Percentiles rank a stretch among this genome's conserved stretches.
phyloP scores from a whole-genome alignment of 2,797 vertebrate genomes.

The Macrochelys suwanniensis region DNA sequence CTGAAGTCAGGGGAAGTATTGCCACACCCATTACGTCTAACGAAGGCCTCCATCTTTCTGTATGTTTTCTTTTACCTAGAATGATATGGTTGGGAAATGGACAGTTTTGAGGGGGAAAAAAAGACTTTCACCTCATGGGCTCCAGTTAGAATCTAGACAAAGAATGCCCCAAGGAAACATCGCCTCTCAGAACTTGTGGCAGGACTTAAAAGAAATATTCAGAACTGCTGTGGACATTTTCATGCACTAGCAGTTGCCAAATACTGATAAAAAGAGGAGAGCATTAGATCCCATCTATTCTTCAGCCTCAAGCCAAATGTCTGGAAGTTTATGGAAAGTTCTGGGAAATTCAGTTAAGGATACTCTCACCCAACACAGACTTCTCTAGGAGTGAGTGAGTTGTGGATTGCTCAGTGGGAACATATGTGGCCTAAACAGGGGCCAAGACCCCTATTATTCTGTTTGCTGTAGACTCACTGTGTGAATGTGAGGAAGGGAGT shows the following conservation, averaged over 20 bases:
- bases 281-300: accelerated
- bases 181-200: neutral
- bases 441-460: neutral
- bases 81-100: accelerated
- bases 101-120: neutral
- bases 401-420: neutral
- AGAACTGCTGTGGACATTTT: neutral
- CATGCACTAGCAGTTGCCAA: neutral
- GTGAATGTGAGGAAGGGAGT: neutral
- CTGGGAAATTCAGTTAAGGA: neutral
- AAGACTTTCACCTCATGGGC: neutral
- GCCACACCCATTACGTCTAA: neutral
- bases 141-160: neutral
- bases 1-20: neutral
- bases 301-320: neutral
- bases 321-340: neutral
- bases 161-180: neutral
- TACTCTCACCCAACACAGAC: neutral
- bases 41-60: accelerated
- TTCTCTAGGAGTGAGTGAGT: neutral
- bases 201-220: neutral
- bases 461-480: neutral
- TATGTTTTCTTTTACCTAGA: neutral
- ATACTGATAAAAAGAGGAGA: neutral
- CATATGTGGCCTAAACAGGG: neutral